phyloP scores from a whole-genome alignment of 2,797 vertebrate species.

The Amniataba percoides region DNA sequence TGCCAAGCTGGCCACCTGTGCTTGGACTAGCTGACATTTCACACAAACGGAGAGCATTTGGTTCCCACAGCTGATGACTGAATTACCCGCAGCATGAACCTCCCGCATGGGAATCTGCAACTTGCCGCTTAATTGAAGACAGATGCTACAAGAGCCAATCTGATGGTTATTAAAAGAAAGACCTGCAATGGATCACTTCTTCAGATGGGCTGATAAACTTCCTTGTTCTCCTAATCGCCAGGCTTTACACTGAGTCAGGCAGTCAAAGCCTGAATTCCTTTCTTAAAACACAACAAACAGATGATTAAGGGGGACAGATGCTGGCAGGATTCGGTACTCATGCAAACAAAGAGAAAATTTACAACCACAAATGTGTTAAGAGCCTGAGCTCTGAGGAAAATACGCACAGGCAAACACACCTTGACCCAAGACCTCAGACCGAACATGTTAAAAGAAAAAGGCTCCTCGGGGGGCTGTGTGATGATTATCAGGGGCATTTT shows the following conservation, averaged over 20 bases:
- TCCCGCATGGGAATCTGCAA: constrained; percentile 72
- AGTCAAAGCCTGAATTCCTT: constrained; percentile 50
- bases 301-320: constrained; percentile 47
- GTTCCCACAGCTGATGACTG: constrained; percentile 86
- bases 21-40: constrained; percentile 67
- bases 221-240: constrained; percentile 66
- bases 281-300: constrained; percentile 68
- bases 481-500: constrained; percentile 44
- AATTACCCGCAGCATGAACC: constrained; percentile 80
- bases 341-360: constrained; percentile 48
- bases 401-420: constrained; percentile 18
- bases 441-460: constrained; percentile 21
- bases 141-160: constrained; percentile 76
- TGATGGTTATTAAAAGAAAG: constrained; percentile 71
- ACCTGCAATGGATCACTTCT: constrained; percentile 68
- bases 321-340: constrained; percentile 32
- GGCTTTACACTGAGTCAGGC: constrained; percentile 56
- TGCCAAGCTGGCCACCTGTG: constrained; percentile 76
- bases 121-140: constrained; percentile 78
- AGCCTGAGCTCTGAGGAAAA: constrained; percentile 32
- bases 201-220: constrained; percentile 70
- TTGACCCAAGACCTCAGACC: constrained; percentile 32
- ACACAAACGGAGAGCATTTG: constrained; percentile 81
- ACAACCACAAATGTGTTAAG: constrained; percentile 40
- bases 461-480: constrained; percentile 13